Percentiles rank a stretch among this genome's conserved stretches.
phyloP scores from a whole-genome alignment of 2,888 invertebrate species.

The Cryptophagus acutangulus region DNA sequence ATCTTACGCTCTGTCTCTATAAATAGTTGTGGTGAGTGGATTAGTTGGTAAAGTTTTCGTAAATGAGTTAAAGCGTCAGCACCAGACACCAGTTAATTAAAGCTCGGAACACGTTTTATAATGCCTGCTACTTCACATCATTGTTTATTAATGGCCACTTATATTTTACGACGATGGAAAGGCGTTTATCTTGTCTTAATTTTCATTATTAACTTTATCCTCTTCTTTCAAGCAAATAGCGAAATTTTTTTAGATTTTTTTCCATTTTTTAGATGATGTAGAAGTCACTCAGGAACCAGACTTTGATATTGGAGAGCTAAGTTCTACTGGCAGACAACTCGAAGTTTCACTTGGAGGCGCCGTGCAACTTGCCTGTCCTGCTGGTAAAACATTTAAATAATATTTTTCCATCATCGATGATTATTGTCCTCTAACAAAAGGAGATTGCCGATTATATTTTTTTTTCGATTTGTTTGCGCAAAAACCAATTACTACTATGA shows the following conservation, averaged over 20 bases:
- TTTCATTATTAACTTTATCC: conserved; percentile 11
- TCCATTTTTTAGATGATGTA: conserved; percentile 40
- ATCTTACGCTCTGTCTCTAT: conserved; percentile 14
- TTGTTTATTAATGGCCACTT: conserved; percentile 22
- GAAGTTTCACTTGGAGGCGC: conserved; percentile 84
- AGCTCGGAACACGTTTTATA: conserved; percentile 34
- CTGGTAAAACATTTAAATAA: conserved; percentile 52
- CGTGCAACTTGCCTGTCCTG: conserved; percentile 79
- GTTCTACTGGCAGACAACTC: conserved; percentile 62
- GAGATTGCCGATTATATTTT: too few species aligned
- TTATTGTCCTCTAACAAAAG: too few species aligned
- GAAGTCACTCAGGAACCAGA: conserved; percentile 59
- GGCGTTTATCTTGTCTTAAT: conserved; percentile 16
- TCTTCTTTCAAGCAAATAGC: too few species aligned
- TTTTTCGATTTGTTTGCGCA: too few species aligned
- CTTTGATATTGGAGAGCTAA: conserved; percentile 50
- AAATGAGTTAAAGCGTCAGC: conserved; percentile 35
- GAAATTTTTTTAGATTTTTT: conserved; percentile 2
- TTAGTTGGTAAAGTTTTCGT: conserved; percentile 34
- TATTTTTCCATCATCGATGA: too few species aligned
- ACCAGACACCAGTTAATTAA: conserved; percentile 39
- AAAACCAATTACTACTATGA: too few species aligned
- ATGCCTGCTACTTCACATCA: conserved; percentile 21
- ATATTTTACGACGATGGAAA: conserved; percentile 18
- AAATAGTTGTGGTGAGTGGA: conserved; percentile 33